A percentile compares a stretch with the other conserved stretches of the same genome.
These are phyloP conservation scores for Rhinolophus ferrumequinum DNA, from an alignment of 2,113 vertebrate species.

Conservation along the genomic window DNA sequence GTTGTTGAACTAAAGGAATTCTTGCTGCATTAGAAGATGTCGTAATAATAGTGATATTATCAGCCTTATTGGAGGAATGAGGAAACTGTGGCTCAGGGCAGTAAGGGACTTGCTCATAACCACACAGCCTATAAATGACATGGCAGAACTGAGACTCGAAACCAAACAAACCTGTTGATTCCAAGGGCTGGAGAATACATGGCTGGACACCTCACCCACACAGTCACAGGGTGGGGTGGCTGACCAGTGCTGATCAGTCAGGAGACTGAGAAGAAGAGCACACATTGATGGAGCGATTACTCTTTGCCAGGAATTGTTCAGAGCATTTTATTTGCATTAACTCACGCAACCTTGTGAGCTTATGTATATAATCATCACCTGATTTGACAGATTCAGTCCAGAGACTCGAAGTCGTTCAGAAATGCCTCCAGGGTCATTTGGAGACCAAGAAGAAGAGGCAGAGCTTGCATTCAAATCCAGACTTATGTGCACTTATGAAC, in stretches of 20 bases:
- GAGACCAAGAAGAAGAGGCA: background rate
- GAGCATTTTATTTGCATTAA: background rate
- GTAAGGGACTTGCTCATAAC: background rate
- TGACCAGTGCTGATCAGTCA: background rate
- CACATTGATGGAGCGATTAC: background rate
- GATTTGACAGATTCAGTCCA: background rate
- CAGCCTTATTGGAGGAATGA: conserved; percentile 38
- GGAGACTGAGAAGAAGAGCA: background rate
- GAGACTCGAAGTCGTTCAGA: background rate
- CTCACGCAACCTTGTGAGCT: background rate
- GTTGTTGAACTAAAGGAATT: background rate
- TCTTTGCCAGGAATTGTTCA: background rate
- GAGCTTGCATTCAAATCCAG: background rate
- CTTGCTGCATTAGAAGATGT: background rate
- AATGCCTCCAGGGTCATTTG: background rate
- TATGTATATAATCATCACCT: background rate
- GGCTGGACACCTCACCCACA: background rate
- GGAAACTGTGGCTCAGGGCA: background rate
- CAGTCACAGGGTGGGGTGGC: fast-evolving
- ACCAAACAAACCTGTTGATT: background rate
- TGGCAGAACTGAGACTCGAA: background rate
- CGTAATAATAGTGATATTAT: background rate
- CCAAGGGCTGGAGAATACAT: background rate
- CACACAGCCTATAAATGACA: background rate
- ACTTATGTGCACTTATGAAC: too few species aligned